These are phyloP conservation scores for Pampusana beccarii DNA, from an alignment of 2,113 vertebrate species.

Conservation along the genomic window DNA sequence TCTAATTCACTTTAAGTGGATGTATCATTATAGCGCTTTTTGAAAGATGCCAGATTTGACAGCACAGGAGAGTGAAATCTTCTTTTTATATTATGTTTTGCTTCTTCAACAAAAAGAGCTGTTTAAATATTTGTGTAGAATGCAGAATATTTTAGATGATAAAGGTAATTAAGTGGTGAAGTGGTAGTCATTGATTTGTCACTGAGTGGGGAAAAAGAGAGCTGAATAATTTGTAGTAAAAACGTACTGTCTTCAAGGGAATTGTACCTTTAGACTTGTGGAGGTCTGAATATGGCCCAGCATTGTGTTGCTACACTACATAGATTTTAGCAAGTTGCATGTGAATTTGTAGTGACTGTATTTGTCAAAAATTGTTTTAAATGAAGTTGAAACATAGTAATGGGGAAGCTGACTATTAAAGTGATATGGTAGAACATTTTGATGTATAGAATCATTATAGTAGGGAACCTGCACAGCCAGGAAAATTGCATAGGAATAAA, in stretches of 20 bases:
- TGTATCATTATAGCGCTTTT: conserved; percentile 41
- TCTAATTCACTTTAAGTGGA: conserved; percentile 56
- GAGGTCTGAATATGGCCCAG: not conserved
- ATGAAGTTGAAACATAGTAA: not conserved
- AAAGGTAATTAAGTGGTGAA: conserved; percentile 65
- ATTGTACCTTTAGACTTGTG: not conserved
- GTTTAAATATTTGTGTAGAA: conserved; percentile 68
- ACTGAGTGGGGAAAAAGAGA: conserved; percentile 27
- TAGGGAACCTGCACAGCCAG: not conserved
- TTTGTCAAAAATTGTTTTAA: not conserved
- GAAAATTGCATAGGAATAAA: not conserved
- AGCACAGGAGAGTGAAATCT: conserved; percentile 37
- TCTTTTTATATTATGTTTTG: conserved; percentile 62
- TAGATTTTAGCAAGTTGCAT: not conserved
- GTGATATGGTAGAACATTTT: not conserved
- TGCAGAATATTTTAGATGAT: conserved; percentile 61
- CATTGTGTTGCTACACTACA: not conserved
- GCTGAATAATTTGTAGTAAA: conserved; percentile 59
- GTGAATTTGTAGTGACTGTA: not conserved
- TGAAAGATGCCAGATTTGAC: conserved; percentile 55
- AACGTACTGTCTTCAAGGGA: conserved; percentile 18
- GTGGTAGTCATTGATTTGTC: conserved; percentile 65
- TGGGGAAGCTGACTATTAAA: not conserved
- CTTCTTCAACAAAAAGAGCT: conserved; percentile 55
- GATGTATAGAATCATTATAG: not conserved